Base-by-base conservation (phyloP, 2,797 vertebrate genomes). In the Micromesistius poutassou region DNA sequence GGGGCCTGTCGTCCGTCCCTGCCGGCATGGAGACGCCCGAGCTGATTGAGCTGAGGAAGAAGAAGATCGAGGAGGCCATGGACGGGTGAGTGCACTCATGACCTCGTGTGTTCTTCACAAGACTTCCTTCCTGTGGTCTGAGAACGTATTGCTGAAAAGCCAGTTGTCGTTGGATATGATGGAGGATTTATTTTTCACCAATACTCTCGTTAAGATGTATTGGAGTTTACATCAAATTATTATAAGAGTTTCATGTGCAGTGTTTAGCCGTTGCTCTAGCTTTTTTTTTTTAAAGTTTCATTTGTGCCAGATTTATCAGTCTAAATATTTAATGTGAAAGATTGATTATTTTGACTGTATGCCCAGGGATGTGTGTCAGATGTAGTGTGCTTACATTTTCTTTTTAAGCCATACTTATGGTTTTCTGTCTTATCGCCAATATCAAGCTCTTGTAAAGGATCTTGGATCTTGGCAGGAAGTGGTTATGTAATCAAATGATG, bases 21-120 rank as follows among this genome's bases (percentile, higher is more conserved):
- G 96, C 96, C 0, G 97, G 97, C 74, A 98, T 97, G 96, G 97
- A 98, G 92, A 98, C 97, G 0, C 97, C 97, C 0, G 96, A 98
- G 83, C 95, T 98, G 81, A 98, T 97, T 3, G 96, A 97, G 83
- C 93, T 98, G 86, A 95, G 97, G 88, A 98, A 98, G 92, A 98
- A 97, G 94, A 97, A 97, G 89, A 97, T 97, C 1, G 96, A 97
- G 83, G 96, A 97, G 85, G 95, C 96, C 16, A 97, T 97, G 95
- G 96, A 97, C 0, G 96, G 96, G 96, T 97, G 78, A 92, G 92
- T 40, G 72, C 19, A 25, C 50, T 62, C 3, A 3, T 16, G 46
- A 16, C 46, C 14, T 50, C 4, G 2, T 50, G 13, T 1, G 46
- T 1, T 55, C 46, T 22, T n/a, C 40, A 12, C 13, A 12, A 42